Conservation (phyloP, 2,888 invertebrate species). For the Pseudolycoriella hygida region DNA sequence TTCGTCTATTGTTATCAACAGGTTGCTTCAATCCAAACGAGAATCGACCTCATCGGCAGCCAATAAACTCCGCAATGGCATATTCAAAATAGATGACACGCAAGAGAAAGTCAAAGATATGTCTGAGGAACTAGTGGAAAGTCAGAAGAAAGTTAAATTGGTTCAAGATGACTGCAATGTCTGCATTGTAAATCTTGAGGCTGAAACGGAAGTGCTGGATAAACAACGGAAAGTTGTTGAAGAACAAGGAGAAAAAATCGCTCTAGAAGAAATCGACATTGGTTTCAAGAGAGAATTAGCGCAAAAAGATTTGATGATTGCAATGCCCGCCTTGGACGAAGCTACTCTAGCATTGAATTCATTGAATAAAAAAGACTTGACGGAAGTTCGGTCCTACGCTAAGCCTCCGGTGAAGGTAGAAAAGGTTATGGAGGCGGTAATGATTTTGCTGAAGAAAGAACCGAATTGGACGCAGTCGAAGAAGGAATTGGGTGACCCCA, state of each 20-base stretch:
- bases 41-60: constrained; percentile 51
- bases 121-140: constrained; percentile 64
- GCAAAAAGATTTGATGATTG: constrained; percentile 63
- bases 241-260: constrained; percentile 52
- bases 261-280: constrained; percentile 64
- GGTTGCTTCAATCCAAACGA: constrained; percentile 55
- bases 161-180: constrained; percentile 74
- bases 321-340: constrained; percentile 74
- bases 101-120: constrained; percentile 62
- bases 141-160: constrained; percentile 49
- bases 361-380: constrained; percentile 70
- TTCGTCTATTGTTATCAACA: not conserved
- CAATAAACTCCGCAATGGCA: constrained; percentile 63
- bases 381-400: constrained; percentile 79
- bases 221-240: constrained; percentile 61
- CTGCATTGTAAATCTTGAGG: constrained; percentile 63
- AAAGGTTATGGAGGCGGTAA: constrained; percentile 79
- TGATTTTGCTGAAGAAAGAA: constrained; percentile 49
- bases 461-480: constrained; percentile 82
- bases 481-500: constrained; percentile 63
- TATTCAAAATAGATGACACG: constrained; percentile 78
- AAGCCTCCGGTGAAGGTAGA: constrained; percentile 76
- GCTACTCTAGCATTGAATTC: constrained; percentile 61
- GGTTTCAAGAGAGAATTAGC: constrained; percentile 67
- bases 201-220: constrained; percentile 66